phyloP scores from a whole-genome alignment of 2,888 invertebrate species.

The Agrilus cyanescens region DNA sequence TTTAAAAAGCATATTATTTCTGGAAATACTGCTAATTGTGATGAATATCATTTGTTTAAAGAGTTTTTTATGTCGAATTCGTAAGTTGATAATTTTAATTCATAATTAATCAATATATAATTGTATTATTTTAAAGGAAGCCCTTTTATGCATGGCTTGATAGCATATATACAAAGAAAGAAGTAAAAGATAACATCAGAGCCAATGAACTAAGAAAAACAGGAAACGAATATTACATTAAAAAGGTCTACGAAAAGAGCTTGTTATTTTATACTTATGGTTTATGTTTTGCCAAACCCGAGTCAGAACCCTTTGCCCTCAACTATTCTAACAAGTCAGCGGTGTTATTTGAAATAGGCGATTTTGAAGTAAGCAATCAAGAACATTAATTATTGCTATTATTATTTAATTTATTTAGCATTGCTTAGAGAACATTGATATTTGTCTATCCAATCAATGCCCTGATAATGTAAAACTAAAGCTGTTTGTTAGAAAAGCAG shows the following conservation, averaged over 20 bases:
- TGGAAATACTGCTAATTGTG: too few species aligned
- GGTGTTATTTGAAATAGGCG: conserved; percentile 45
- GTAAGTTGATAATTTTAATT: too few species aligned
- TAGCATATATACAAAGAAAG: not conserved
- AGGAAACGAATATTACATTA: conserved; percentile 49
- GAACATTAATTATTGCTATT: conserved; percentile 4
- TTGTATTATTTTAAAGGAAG: too few species aligned
- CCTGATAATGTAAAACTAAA: conserved; percentile 51
- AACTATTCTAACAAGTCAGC: conserved; percentile 62
- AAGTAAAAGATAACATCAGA: conserved; percentile 5
- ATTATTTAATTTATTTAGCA: conserved; percentile 35
- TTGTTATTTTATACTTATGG: conserved; percentile 50
- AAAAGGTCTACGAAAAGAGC: conserved; percentile 40
- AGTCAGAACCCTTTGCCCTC: conserved; percentile 45
- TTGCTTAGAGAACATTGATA: conserved; percentile 49
- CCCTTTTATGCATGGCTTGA: not conserved
- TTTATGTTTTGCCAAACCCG: conserved; percentile 44
- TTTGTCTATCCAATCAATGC: conserved; percentile 49
- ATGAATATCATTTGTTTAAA: too few species aligned
- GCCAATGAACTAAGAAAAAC: conserved; percentile 27
- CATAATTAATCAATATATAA: too few species aligned
- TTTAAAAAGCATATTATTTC: too few species aligned
- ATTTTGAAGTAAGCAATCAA: conserved; percentile 40
- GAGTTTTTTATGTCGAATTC: too few species aligned
- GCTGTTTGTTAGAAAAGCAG: conserved; percentile 50